A percentile compares a stretch with the other conserved stretches of the same genome.
These are phyloP conservation scores for Drosophila nigromelanica DNA, from an alignment of 1,140 invertebrate species.

Conservation along the genomic window DNA sequence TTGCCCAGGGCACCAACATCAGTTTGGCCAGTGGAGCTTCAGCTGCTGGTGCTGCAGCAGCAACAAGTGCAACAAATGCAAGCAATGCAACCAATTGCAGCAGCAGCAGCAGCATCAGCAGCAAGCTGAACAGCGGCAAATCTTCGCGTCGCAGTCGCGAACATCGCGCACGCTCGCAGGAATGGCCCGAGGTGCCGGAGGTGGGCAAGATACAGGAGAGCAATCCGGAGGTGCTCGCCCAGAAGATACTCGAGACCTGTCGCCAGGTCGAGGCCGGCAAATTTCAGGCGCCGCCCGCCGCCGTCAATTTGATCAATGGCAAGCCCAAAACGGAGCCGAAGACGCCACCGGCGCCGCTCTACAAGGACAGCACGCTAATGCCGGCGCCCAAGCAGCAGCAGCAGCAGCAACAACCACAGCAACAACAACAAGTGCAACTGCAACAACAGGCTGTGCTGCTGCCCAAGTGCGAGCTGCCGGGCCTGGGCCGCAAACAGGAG, in stretches of 20 bases:
- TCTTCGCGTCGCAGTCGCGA: constrained; percentile 88
- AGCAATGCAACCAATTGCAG: constrained; percentile 28
- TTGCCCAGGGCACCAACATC: constrained; percentile 81
- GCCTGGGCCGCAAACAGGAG: constrained; percentile 84
- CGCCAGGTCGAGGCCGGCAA: constrained; percentile 93
- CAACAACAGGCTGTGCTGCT: constrained; percentile 33
- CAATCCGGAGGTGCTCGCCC: constrained; percentile 94
- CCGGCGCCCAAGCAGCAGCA: constrained; percentile 70
- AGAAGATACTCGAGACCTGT: constrained; percentile 94
- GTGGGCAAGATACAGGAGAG: constrained; percentile 95
- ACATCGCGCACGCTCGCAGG: constrained; percentile 91
- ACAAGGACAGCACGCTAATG: constrained; percentile 78
- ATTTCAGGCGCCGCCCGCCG: constrained; percentile 71
- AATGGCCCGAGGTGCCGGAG: constrained; percentile 95
- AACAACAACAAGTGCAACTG: constrained; percentile 53
- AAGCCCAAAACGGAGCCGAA: constrained; percentile 38
- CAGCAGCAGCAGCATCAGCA: too few relatives aligned
- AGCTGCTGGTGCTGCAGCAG: constrained; percentile 33
- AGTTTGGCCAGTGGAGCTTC: constrained; percentile 68
- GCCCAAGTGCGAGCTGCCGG: constrained; percentile 39
- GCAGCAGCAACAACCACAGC: constrained; percentile 42
- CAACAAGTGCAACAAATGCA: constrained; percentile 1
- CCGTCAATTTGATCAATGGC: constrained; percentile 22
- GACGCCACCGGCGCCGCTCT: constrained; percentile 24
- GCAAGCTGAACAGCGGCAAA: constrained; percentile 75